Evolutionary conservation across 2,888 invertebrate genomes (phyloP), one percentile per base, ranked within the genome.

Genomic region (Drosophila paucipuncta): DNA sequence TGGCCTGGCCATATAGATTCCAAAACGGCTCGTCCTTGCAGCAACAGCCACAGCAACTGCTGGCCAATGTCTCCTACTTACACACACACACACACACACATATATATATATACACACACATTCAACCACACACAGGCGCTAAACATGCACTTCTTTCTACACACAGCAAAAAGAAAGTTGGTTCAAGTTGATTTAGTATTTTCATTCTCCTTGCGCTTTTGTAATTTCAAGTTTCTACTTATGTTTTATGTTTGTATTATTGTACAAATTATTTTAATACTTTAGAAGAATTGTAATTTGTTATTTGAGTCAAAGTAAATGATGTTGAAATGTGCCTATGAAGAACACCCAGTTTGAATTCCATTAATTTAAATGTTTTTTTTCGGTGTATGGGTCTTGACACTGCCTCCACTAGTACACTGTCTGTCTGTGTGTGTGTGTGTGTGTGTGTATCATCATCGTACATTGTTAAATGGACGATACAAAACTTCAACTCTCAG

Each of bases 401-500:
- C 57, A 37, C 13, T 55, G 30, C 47, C 57, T 53, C 31, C 57
- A 43, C 62, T 49, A 18, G 52, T 18, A 5, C n/a, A 28, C 35
- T 18, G 60, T 37, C 33, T 13, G 37, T 30, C 2, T 41, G 18
- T 41, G 2, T 41, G 18, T 61, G 50, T 16, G 59, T 28, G 18
- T n/a, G 28, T 68, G 54, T 63, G 35, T 65, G 55, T 68, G 64
- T 69, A 77, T 87, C 75, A 75, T 71, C 86, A 73, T 82, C 75
- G 76, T 88, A 89, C 88, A 87, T 85, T 87, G 87, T 89, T 87
- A 87, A 87, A 87, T 87, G 89, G 89, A 83, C 90, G 87, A 89
- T 88, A 89, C 87, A 87, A 87, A 87, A 88, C 85, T 89, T 86
- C 73, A 83, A 68, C 77, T 69, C 54, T 50, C 63, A 57, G 35